A percentile compares a stretch with the other conserved stretches of the same genome.
Evolutionary conservation across 1,140 invertebrate genomes (phyloP).

Genomic region (Conopomorpha cramerella): DNA sequence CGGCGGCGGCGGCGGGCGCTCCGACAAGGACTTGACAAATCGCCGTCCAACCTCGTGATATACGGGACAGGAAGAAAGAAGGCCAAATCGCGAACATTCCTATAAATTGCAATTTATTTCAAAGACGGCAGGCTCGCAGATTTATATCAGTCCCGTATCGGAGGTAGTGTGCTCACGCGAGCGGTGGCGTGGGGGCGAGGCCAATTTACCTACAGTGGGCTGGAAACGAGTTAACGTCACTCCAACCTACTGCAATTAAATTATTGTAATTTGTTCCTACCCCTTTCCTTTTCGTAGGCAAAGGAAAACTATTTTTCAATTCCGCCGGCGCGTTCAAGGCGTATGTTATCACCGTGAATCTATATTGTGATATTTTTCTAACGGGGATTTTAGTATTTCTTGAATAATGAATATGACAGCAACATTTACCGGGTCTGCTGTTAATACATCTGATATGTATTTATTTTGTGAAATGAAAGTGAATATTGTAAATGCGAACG

Average conservation of each 20-base stretch:
- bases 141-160: constrained; percentile 39
- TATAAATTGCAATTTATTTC: constrained; percentile 43
- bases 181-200: constrained; percentile 2
- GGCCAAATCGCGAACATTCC: constrained; percentile 7
- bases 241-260: no score
- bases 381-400: not conserved
- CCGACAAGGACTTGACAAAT: no score
- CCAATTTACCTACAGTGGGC: no score
- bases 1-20: no score
- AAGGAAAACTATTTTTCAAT: not conserved
- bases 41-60: no score
- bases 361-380: not conserved
- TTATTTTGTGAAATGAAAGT: no score
- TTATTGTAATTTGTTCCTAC: not conserved
- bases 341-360: not conserved
- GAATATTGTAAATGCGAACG: constrained; percentile 6
- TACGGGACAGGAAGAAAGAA: no score
- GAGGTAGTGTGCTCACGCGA: constrained; percentile 30
- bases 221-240: no score
- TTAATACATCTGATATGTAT: not conserved
- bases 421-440: not conserved
- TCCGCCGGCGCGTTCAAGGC: not conserved
- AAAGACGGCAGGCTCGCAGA: constrained; percentile 33
- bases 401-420: not conserved
- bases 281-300: not conserved